A percentile compares a stretch with the other conserved stretches of the same genome.
These are phyloP conservation scores for Anoncus sp. DNA, from an alignment of 2,888 invertebrate genomes.

Conservation along the genomic window DNA sequence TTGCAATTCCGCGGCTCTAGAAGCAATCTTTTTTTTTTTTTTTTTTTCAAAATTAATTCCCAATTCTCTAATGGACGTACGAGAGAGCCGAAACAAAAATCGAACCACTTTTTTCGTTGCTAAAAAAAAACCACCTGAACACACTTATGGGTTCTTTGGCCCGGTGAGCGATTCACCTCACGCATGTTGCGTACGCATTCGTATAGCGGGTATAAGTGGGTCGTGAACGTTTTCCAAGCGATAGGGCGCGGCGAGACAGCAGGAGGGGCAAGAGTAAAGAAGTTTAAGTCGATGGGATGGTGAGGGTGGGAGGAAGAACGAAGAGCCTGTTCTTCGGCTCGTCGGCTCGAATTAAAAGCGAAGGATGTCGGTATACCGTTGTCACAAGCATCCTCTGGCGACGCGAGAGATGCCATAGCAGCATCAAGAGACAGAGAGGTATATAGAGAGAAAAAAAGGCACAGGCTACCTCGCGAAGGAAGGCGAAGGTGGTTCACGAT, in stretches of 20 bases:
- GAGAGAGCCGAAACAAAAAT: background rate
- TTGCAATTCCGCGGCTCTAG: too few species aligned
- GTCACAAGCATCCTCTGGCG: slow-evolving; percentile 58
- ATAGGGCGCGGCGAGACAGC: background rate
- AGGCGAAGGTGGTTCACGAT: slow-evolving; percentile 40
- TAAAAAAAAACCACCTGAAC: background rate
- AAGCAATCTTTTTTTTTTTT: too few species aligned
- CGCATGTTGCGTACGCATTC: slow-evolving; percentile 3
- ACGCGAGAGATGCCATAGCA: slow-evolving; percentile 52
- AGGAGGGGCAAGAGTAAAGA: background rate
- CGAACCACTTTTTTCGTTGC: background rate
- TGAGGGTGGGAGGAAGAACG: slow-evolving; percentile 42
- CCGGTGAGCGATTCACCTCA: slow-evolving; percentile 37
- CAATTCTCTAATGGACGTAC: background rate
- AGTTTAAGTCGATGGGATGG: slow-evolving; percentile 22
- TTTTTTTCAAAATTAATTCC: too few species aligned
- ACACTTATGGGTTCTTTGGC: slow-evolving; percentile 19
- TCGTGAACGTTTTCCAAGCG: slow-evolving; percentile 44
- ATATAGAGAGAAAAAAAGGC: slow-evolving; percentile 35
- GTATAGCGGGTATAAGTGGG: slow-evolving; percentile 47
- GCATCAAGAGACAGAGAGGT: slow-evolving; percentile 35
- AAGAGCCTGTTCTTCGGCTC: slow-evolving; percentile 33
- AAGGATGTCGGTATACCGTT: slow-evolving; percentile 68
- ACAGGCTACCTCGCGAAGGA: slow-evolving; percentile 7
- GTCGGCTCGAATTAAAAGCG: slow-evolving; percentile 73